Percentiles rank a stretch among this genome's conserved stretches.
These are phyloP conservation scores for Anoura caudifer DNA, from an alignment of 2,113 vertebrate genomes.

Conservation along the genomic window DNA sequence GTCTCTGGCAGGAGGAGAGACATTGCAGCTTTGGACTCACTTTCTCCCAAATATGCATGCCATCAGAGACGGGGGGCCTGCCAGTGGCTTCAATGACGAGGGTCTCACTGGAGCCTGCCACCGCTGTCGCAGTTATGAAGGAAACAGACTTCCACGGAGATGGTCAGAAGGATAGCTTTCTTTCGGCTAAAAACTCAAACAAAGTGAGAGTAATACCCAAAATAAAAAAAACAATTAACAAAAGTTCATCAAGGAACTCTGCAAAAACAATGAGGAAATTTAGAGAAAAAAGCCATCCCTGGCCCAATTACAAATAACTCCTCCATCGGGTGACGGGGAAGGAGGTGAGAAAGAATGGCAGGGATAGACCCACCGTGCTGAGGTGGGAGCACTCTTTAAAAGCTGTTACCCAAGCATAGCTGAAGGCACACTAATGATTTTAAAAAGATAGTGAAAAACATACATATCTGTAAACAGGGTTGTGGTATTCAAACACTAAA, in stretches of 20 bases:
- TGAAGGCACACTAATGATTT: background rate
- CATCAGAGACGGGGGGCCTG: background rate
- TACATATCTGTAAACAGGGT: background rate
- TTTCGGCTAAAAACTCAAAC: background rate
- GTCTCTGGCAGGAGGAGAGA: background rate
- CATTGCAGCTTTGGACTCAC: background rate
- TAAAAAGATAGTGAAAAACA: background rate
- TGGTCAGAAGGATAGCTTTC: background rate
- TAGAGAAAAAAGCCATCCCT: background rate
- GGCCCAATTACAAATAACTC: too few species aligned
- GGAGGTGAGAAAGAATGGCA: background rate
- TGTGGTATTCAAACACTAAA: background rate
- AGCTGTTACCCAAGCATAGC: background rate
- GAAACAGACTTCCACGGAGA: background rate
- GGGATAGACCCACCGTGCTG: rapidly evolving
- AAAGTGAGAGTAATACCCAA: background rate
- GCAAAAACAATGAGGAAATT: background rate
- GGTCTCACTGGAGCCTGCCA: background rate
- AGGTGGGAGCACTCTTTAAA: background rate
- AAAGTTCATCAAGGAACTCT: background rate
- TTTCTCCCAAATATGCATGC: background rate
- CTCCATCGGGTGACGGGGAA: rapidly evolving
- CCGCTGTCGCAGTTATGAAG: background rate
- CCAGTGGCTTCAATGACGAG: background rate
- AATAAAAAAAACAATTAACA: background rate